phyloP scores from a whole-genome alignment of 2,113 vertebrate genomes.

The Herpetotheres cachinnans region DNA sequence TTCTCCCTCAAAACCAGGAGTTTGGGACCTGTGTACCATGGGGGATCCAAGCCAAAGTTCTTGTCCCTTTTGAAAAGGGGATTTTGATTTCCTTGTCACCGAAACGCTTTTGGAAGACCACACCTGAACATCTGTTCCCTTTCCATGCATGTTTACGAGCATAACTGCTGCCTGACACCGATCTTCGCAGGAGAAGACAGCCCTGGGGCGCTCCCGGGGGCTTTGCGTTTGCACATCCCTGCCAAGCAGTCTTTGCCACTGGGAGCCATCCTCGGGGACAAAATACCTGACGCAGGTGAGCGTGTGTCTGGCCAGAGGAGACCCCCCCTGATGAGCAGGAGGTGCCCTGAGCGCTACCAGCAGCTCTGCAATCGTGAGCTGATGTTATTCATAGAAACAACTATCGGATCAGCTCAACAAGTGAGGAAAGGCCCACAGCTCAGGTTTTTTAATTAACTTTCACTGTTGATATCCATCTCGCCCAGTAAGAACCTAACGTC shows the following conservation, averaged over 20 bases:
- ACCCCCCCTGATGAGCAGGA: neutral
- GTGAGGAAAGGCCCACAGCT: neutral
- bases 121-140: neutral
- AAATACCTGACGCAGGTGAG: neutral
- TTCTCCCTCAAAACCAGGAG: neutral
- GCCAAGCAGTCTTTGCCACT: neutral
- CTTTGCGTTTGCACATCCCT: neutral
- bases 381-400: neutral
- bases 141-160: neutral
- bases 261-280: neutral
- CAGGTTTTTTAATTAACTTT: neutral
- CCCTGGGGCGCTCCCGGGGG: accelerated
- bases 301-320: neutral
- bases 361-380: neutral
- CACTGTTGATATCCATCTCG: neutral
- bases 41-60: neutral
- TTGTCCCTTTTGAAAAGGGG: neutral
- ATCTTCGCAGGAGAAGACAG: neutral
- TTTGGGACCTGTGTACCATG: accelerated
- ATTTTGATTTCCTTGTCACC: neutral
- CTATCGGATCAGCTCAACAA: neutral
- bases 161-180: neutral
- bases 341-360: neutral
- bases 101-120: neutral
- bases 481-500: neutral